phyloP scores from a whole-genome alignment of 2,888 invertebrate species.

The Erynnis tages region DNA sequence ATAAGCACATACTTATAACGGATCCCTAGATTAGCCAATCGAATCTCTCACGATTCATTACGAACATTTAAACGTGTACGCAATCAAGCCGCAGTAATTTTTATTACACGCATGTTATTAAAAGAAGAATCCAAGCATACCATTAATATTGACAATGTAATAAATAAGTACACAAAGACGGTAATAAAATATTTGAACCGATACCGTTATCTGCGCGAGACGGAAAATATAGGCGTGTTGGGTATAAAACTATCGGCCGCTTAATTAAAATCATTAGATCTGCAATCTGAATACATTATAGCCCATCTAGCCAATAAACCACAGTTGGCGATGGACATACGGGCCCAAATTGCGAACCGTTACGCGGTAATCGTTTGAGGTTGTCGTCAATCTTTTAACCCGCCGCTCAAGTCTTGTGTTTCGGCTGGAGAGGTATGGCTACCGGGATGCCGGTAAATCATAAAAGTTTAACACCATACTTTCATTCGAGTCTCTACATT shows the following conservation, averaged over 20 bases:
- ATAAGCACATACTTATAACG: background rate
- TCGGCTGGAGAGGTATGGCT: too few relatives aligned
- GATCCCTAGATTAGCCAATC: background rate
- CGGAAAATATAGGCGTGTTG: slow-evolving; percentile 42
- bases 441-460: too few relatives aligned
- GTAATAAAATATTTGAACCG: slow-evolving; percentile 21
- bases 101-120: slow-evolving; percentile 22
- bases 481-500: too few relatives aligned
- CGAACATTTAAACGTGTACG: background rate
- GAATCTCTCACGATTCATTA: slow-evolving; percentile 13
- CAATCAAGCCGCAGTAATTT: slow-evolving; percentile 17
- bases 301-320: slow-evolving; percentile 60
- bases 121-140: slow-evolving; percentile 18
- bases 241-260: slow-evolving; percentile 55
- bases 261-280: slow-evolving; percentile 75
- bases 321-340: slow-evolving; percentile 51
- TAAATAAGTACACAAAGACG: slow-evolving; percentile 27
- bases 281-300: slow-evolving; percentile 72
- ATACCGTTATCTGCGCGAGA: slow-evolving; percentile 47
- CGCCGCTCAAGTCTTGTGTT: too few relatives aligned
- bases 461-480: too few relatives aligned
- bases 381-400: too few relatives aligned
- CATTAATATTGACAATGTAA: slow-evolving; percentile 27
- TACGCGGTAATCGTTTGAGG: slow-evolving; percentile 12
- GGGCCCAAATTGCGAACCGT: slow-evolving; percentile 28